Conservation (phyloP, 53 echinoderm and acorn worm genomes). For the Temnopleurus reevesii region DNA sequence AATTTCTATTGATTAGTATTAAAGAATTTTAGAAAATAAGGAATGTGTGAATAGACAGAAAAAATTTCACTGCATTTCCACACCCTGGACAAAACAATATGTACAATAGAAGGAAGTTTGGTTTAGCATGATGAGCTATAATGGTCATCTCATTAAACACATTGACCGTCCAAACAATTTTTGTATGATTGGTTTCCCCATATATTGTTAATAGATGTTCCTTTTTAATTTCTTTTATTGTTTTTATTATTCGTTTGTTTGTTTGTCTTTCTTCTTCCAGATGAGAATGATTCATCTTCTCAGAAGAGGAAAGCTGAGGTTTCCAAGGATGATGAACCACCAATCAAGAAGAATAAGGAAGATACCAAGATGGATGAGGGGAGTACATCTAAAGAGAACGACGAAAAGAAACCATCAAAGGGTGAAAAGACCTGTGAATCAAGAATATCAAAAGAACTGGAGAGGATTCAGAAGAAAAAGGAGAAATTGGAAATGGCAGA, state of each 20-base stretch:
- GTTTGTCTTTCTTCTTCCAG: background rate
- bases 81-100: too few relatives aligned
- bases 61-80: too few relatives aligned
- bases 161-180: too few relatives aligned
- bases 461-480: constrained; percentile 44
- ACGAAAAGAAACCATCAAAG: background rate
- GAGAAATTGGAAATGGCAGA: background rate
- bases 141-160: too few relatives aligned
- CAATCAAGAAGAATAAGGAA: background rate
- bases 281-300: background rate
- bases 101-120: too few relatives aligned
- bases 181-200: too few relatives aligned
- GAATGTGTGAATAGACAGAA: too few relatives aligned
- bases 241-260: background rate
- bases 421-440: background rate
- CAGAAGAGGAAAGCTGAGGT: background rate
- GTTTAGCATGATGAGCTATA: too few relatives aligned
- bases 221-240: too few relatives aligned
- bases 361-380: background rate
- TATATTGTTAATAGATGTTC: too few relatives aligned
- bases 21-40: too few relatives aligned
- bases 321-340: background rate
- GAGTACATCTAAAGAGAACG: background rate
- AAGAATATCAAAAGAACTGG: constrained; percentile 3
- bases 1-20: too few relatives aligned